A percentile compares a stretch with the other conserved stretches of the same genome.
These are phyloP conservation scores for Augiades crinisus DNA, from an alignment of 2,888 invertebrate genomes.

Conservation along the genomic window DNA sequence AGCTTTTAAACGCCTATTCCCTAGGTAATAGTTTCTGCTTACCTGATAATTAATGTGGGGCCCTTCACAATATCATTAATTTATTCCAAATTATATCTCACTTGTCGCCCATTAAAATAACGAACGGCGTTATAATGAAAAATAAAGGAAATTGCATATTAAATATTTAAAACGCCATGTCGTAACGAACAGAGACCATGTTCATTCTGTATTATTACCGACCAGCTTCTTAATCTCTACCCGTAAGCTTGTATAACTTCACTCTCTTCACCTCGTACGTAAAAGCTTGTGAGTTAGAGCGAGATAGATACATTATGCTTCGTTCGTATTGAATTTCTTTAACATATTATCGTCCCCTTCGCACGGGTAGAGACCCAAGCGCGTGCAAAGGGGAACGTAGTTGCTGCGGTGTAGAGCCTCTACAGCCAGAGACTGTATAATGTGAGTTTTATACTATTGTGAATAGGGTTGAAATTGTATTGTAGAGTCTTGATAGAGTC, in stretches of 20 bases:
- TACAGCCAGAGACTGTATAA: slow-evolving; percentile 26
- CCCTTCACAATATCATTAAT: slow-evolving; percentile 16
- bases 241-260: slow-evolving; percentile 50
- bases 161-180: slow-evolving; percentile 76
- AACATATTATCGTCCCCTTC: slow-evolving; percentile 57
- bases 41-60: not conserved
- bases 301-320: slow-evolving; percentile 42
- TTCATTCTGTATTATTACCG: slow-evolving; percentile 75
- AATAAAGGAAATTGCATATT: slow-evolving; percentile 76
- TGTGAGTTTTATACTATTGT: slow-evolving; percentile 5
- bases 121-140: slow-evolving; percentile 55
- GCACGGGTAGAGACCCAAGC: slow-evolving; percentile 44
- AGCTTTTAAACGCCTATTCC: not conserved
- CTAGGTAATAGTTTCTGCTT: not conserved
- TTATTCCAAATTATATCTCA: slow-evolving; percentile 17
- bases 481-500: slow-evolving; percentile 41
- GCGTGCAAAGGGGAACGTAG: slow-evolving; percentile 62
- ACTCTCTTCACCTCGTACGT: slow-evolving; percentile 48
- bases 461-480: slow-evolving; percentile 35
- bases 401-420: slow-evolving; percentile 56
- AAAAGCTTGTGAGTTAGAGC: slow-evolving; percentile 43
- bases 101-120: slow-evolving; percentile 60
- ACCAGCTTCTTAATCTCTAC: slow-evolving; percentile 72
- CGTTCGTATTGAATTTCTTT: slow-evolving; percentile 37
- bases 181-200: slow-evolving; percentile 71